phyloP scores from a whole-genome alignment of 2,113 vertebrate species.

The Syngnathus typhle region DNA sequence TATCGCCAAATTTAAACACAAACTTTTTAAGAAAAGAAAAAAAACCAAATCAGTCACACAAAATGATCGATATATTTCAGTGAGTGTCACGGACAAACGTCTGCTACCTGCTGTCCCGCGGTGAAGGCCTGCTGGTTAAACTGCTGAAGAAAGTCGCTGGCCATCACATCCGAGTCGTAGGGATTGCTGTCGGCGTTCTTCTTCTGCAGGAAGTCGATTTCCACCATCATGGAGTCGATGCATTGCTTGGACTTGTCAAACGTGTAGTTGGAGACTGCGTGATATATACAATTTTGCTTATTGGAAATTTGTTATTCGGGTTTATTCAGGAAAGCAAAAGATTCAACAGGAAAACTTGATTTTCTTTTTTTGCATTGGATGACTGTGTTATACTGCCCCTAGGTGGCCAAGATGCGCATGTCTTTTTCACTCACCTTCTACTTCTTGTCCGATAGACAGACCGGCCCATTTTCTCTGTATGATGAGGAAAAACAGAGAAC shows the following conservation, averaged over 20 bases:
- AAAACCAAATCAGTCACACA: background rate
- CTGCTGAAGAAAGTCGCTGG: conserved; percentile 83
- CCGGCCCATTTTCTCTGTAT: conserved; percentile 94
- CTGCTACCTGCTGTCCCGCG: conserved; percentile 81
- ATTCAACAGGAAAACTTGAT: too few species aligned
- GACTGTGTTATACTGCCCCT: background rate
- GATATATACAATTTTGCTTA: background rate
- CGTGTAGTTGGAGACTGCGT: conserved; percentile 77
- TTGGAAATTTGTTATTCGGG: background rate
- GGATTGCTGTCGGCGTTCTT: conserved; percentile 88
- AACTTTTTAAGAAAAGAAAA: conserved; percentile 64
- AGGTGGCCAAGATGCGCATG: background rate
- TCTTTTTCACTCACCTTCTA: conserved; percentile 77
- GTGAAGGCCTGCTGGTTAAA: conserved; percentile 92
- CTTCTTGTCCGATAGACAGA: conserved; percentile 88
- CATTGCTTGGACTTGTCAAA: conserved; percentile 92
- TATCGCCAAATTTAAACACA: conserved; percentile 87
- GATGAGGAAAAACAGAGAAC: conserved; percentile 1
- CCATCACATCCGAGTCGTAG: conserved; percentile 92
- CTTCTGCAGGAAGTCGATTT: conserved; percentile 96
- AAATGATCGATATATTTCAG: background rate
- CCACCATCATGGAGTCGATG: conserved; percentile 83
- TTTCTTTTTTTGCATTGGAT: too few species aligned
- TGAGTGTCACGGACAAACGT: background rate
- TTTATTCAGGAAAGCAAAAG: background rate